phyloP scores from a whole-genome alignment of 2,888 invertebrate species.

The Metellina segmentata region DNA sequence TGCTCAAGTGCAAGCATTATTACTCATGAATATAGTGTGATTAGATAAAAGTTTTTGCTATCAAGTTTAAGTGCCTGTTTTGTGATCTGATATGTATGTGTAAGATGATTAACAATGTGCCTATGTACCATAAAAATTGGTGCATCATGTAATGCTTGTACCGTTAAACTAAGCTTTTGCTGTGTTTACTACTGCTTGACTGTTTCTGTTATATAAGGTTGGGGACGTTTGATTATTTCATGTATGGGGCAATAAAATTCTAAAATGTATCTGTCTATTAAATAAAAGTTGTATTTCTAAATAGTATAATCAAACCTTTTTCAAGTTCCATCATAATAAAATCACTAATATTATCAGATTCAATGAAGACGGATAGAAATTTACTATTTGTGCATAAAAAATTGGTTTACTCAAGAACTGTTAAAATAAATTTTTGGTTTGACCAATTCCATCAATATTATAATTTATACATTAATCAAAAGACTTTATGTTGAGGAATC shows the following conservation, averaged over 20 bases:
- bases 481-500: too few relatives aligned
- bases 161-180: slow-evolving; percentile 54
- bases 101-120: slow-evolving; percentile 60
- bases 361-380: too few relatives aligned
- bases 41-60: slow-evolving; percentile 32
- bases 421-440: neutral
- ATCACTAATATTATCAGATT: too few relatives aligned
- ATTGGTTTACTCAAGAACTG: neutral
- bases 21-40: slow-evolving; percentile 18
- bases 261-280: slow-evolving; percentile 18
- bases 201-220: slow-evolving; percentile 72
- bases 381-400: too few relatives aligned
- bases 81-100: slow-evolving; percentile 56
- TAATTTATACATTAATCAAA: too few relatives aligned
- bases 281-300: neutral
- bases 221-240: slow-evolving; percentile 71
- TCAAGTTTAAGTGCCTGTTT: slow-evolving; percentile 72
- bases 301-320: neutral
- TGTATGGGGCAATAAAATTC: slow-evolving; percentile 63
- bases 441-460: neutral
- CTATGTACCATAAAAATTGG: slow-evolving; percentile 50
- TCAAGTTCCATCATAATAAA: too few relatives aligned
- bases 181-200: slow-evolving; percentile 68
- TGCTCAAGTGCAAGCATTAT: slow-evolving; percentile 75
- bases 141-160: slow-evolving; percentile 71